phyloP scores from a whole-genome alignment of 2,888 invertebrate genomes.

The Lymantria monacha region DNA sequence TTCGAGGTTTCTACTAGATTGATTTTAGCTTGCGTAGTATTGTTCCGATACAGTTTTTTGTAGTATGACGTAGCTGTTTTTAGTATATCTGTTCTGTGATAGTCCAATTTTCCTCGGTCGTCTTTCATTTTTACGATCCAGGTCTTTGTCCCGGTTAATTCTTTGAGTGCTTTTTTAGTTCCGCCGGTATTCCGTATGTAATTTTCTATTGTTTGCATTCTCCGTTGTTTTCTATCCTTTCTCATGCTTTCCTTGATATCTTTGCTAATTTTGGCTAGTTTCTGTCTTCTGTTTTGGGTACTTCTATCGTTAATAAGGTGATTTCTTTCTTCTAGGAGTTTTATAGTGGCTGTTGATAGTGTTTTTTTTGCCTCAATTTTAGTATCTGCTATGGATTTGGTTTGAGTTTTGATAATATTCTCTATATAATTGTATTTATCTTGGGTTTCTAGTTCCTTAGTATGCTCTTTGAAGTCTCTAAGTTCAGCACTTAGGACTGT shows the following conservation, averaged over 20 bases:
- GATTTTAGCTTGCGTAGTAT: neutral
- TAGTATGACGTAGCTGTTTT: constrained; percentile 13
- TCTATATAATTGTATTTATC: constrained; percentile 2
- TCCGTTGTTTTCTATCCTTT: constrained; percentile 21
- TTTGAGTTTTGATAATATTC: neutral
- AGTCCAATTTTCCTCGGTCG: constrained; percentile 2
- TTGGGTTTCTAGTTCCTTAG: constrained; percentile 7
- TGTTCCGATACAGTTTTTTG: constrained; percentile 10
- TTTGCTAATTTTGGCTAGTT: constrained; percentile 21
- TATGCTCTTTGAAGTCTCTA: constrained; percentile 4
- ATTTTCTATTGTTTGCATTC: constrained; percentile 18
- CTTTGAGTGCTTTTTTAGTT: constrained; percentile 10
- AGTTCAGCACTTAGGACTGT: neutral
- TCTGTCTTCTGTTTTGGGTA: constrained; percentile 16
- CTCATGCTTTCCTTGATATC: constrained; percentile 26
- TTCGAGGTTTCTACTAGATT: neutral
- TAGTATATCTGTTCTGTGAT: constrained; percentile 5
- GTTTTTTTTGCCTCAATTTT: neutral
- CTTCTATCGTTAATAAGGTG: constrained; percentile 14
- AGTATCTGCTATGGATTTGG: neutral
- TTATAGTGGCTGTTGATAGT: constrained; percentile 1
- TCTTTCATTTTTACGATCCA: constrained; percentile 15
- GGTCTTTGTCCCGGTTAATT: constrained; percentile 5
- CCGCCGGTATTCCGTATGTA: constrained; percentile 9
- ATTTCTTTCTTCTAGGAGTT: constrained; percentile 9